Evolutionary conservation across 2,888 invertebrate species (phyloP), one percentile per base, ranked within the genome.

Genomic region (Amiota mariae): DNA sequence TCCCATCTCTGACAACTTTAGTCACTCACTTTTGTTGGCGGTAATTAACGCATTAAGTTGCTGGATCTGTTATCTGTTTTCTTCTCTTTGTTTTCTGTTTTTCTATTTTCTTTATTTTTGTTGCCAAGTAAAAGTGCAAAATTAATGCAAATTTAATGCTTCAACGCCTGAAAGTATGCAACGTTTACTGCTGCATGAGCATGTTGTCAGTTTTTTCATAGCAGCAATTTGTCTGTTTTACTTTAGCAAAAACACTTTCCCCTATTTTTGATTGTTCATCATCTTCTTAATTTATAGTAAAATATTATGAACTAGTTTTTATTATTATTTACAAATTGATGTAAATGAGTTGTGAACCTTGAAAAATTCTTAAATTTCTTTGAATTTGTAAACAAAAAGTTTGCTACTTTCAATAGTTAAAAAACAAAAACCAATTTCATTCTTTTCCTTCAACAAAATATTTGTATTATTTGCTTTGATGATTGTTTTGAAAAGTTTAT

Each of bases 101-200:
- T 73, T 74, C 76, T 75, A 76, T 20, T 80, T 81, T 67, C 72
- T 79, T 76, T 79, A 57, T 51, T 12, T 15, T 8, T 75, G 80
- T 76, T 12, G 63, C 74, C 68, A 67, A 49, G 74, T 68, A 63
- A 59, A 73, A 54, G 9, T 54, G 66, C 70, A 63, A 64, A 73
- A 73, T 76, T 74, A 74, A 77, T 75, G 75, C 75, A 76, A 77
- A 77, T 80, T 80, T 77, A 82, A 82, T 81, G 84, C 84, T 47
- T 63, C 57, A 66, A 72, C 20, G 63, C 74, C 63, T 70, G 56
- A 47, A 2, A 57, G 46, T 20, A 20, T 20, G 8, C 20, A 20
- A 15, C 12, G 54, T 20, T 20, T 2, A 15, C 18, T 59, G 59
- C 59, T 20, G 18, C 59, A 12, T 59, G 36, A 8, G 59, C 54